Evolutionary conservation across 1,140 invertebrate genomes (phyloP), one percentile per base, ranked within the genome.

Genomic region (Tenebrio molitor): DNA sequence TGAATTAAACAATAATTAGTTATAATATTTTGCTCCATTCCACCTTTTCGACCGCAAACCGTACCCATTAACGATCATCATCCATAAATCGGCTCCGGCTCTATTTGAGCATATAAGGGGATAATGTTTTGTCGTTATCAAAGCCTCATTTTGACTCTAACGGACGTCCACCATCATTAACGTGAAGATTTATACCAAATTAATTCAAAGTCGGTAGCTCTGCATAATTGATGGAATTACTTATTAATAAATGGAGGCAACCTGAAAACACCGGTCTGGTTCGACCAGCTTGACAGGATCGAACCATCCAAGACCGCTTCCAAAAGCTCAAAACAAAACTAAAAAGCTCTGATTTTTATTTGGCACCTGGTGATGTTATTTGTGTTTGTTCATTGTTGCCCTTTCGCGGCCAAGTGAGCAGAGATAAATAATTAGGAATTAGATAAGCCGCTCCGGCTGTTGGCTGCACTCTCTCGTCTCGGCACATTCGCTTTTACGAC

Each of bases 1-100:
- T 1, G 23, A 58, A 58, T 58, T 58, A 58, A 58, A 58, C 50
- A 58, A 58, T 58, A 58, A 58, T 58, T 58, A 58, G 50, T 58
- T 14, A 29, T 58, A 58, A 58, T 58, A 58, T 58, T 58, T 58
- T 58, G 50, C 50, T 15, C 29, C 6, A 58, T 58, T 58, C n/a
- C 23, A 10, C 21, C 2, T 19, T 23, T 23, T 53, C n/a, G 36
- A 39, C 12, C 36, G 36, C 36, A 3, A 39, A 39, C 36, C 12
- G 2, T 2, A 12, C 12, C 2, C n/a, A 10, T 12, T 39, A 39
- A 39, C 12, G n/a, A 39, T 39, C 6, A 39, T 39, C 6, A 7
- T 39, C 36, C 2, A 12, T n/a, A 39, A 12, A 39, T 39, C 36
- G n/a, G 4, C 12, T 39, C 12, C 2, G n/a, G 12, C 36, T 3